Evolutionary conservation across 1,140 invertebrate species (phyloP), one percentile per base, ranked within the genome.

Genomic region (Cardiocondyla obscurior): DNA sequence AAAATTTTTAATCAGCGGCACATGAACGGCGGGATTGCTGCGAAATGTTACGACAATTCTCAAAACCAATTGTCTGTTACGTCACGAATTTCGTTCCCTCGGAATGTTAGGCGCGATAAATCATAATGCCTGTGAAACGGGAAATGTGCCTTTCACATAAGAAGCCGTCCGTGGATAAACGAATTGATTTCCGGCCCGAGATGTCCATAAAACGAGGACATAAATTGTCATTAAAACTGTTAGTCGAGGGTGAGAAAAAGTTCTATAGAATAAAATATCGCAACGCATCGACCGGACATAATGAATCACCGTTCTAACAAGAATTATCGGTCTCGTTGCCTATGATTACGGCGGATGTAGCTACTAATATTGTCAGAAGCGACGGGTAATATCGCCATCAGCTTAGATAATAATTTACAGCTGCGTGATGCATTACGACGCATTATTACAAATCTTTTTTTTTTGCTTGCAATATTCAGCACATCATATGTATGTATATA

Each of bases 91-190:
- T 30, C 39, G 2, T n/a, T 58, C 19, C 36, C 36, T n/a, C 57
- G 53, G 22, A 19, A 70, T 3, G 14, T 36, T 73, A 30, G 22
- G 3, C 44, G 19, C n/a, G 28, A 73, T 36, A 42, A 58, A 55
- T 58, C 65, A 73, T 85, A 81, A 85, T 84, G 60, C 42, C 67
- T 49, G 76, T 30, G 67, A 85, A 85, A 74, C 77, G 77, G 69
- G 84, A 86, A 86, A 82, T 70, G 67, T 42, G 69, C 64, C 64
- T 86, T 86, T 82, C 70, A 82, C 83, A 58, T 53, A 77, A 70
- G 85, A 86, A 85, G 72, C 69, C 14, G 67, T 33, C 46, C 30
- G 22, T 46, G 39, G 49, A 22, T 60, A 62, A 60, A 72, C 72
- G 73, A 85, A 85, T 85, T 72, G 79, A 76, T 82, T 86, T 85